Evolutionary conservation across 2,888 invertebrate genomes (phyloP).

Genomic region (Drosophila gaucha): DNA sequence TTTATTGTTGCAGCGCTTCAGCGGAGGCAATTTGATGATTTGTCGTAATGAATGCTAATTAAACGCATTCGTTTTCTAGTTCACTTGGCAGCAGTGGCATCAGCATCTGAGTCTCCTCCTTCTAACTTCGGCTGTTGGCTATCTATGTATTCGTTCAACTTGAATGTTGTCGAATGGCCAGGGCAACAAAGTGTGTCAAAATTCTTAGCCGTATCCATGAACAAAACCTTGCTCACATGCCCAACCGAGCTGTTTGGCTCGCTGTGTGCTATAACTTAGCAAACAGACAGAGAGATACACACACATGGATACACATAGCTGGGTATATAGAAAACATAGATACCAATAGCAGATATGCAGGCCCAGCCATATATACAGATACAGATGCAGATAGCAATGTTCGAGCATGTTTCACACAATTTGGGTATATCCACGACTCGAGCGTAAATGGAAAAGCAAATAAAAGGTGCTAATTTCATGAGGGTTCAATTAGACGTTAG

Average conservation of each 20-base stretch:
- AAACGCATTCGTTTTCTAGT: slow-evolving; percentile 79
- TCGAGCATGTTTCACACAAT: slow-evolving; percentile 56
- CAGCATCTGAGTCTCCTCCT: slow-evolving; percentile 34
- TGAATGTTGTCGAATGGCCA: slow-evolving; percentile 12
- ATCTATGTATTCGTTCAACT: slow-evolving; percentile 41
- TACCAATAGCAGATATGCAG: slow-evolving; percentile 34
- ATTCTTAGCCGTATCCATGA: slow-evolving; percentile 62
- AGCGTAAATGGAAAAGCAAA: slow-evolving; percentile 77
- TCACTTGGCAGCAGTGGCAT: slow-evolving; percentile 58
- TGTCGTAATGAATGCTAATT: slow-evolving; percentile 83
- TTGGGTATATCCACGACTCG: slow-evolving; percentile 67
- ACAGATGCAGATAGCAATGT: slow-evolving; percentile 41
- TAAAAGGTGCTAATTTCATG: slow-evolving; percentile 83
- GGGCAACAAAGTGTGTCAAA: slow-evolving; percentile 78
- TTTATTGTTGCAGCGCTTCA: slow-evolving; percentile 68
- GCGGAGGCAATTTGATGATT: slow-evolving; percentile 73
- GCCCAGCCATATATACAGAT: slow-evolving; percentile 43
- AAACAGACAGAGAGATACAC: slow-evolving; percentile 24
- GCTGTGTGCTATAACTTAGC: slow-evolving; percentile 22
- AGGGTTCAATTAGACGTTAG: slow-evolving; percentile 81
- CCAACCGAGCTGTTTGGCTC: not conserved
- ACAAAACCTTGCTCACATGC: slow-evolving; percentile 53
- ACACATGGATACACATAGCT: slow-evolving; percentile 6
- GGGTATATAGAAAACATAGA: slow-evolving; percentile 27
- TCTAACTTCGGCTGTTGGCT: not conserved